Conservation (phyloP, 23 tunicate genomes). For the Ascidia mentula region DNA sequence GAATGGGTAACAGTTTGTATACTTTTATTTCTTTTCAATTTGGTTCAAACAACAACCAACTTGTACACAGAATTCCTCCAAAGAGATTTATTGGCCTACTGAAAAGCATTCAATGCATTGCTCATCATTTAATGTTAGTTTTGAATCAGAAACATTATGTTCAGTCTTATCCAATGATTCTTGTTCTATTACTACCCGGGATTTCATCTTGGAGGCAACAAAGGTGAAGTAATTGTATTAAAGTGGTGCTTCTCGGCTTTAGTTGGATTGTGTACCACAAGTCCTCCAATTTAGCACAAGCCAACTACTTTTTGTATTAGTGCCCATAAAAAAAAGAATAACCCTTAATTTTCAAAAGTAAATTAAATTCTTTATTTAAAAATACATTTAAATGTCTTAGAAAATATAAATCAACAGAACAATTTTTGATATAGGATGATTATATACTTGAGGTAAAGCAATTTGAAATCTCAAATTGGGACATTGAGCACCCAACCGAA, state of each 20-base stretch:
- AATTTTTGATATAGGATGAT: conserved; percentile 61
- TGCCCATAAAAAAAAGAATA: no score
- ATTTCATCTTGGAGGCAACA: conserved; percentile 85
- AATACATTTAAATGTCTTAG: no score
- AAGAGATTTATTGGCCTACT: conserved; percentile 72
- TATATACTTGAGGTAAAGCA: conserved; percentile 60
- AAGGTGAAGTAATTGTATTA: no score
- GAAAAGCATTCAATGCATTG: conserved; percentile 44
- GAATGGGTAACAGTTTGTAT: conserved; percentile 32
- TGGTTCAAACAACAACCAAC: neutral
- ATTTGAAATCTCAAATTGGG: conserved; percentile 48
- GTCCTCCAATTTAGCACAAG: no score
- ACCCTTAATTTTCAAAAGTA: no score
- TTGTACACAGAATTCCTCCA: conserved; percentile 26
- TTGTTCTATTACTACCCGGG: conserved; percentile 28
- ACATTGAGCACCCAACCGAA: neutral
- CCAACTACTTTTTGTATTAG: no score
- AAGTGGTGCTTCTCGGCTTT: no score
- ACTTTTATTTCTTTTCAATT: neutral
- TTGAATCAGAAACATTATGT: conserved; percentile 17
- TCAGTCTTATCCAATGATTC: neutral
- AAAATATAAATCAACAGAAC: no score
- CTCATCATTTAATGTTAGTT: conserved; percentile 69
- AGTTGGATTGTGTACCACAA: no score
- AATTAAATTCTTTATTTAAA: no score